Conservation (phyloP, 2,797 vertebrate genomes). For the Epinephelus malabaricus region DNA sequence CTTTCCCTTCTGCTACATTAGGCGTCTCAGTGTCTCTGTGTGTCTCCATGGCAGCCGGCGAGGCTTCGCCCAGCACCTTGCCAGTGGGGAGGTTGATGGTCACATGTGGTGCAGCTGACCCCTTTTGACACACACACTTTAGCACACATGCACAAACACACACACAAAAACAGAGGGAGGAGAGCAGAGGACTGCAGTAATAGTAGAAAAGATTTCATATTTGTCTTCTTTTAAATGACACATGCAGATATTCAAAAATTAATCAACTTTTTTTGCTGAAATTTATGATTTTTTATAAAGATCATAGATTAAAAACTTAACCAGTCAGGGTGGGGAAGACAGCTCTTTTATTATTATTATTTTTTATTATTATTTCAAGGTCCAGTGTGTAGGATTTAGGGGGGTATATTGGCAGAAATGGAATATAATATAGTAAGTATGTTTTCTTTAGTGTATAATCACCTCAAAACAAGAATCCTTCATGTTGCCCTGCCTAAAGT, state of each 20-base stretch:
- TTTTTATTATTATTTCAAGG: too few species aligned
- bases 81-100: constrained; percentile 62
- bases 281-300: too few species aligned
- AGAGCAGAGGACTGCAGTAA: background rate
- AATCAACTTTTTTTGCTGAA: too few species aligned
- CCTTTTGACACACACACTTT: constrained; percentile 2
- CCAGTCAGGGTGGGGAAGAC: background rate
- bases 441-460: too few species aligned
- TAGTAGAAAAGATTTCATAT: background rate
- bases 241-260: background rate
- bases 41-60: constrained; percentile 26
- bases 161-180: background rate
- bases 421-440: too few species aligned
- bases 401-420: too few species aligned
- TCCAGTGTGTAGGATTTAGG: too few species aligned
- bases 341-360: too few species aligned
- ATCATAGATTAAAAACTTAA: too few species aligned
- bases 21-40: constrained; percentile 15
- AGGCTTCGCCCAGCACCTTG: constrained; percentile 59
- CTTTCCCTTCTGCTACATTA: constrained; percentile 39
- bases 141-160: background rate
- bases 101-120: constrained; percentile 47
- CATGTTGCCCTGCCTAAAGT: too few species aligned
- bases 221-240: background rate
- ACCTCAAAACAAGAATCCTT: too few species aligned